These are phyloP conservation scores for Isurus oxyrinchus DNA, from an alignment of 2,113 vertebrate species.

Conservation along the genomic window DNA sequence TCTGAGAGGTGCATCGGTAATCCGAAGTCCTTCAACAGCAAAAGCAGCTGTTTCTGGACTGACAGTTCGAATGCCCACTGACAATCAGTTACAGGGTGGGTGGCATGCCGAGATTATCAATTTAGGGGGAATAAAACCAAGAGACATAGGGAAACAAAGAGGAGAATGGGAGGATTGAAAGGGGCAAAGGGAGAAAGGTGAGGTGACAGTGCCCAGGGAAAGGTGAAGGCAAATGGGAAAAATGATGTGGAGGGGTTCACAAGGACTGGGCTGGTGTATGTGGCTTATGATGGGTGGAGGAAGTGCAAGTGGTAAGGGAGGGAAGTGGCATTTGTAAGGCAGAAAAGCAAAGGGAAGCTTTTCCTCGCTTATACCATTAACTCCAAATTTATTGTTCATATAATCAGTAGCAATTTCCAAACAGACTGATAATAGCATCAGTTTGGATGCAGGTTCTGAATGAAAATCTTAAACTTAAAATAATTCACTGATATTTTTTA, in stretches of 20 bases:
- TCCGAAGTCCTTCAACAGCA: no score
- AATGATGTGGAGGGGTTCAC: not conserved
- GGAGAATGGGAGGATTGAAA: not conserved
- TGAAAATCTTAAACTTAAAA: not conserved
- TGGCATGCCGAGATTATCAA: not conserved
- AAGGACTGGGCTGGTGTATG: not conserved
- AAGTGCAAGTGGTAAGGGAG: not conserved
- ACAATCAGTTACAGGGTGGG: no score
- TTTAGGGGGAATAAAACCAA: not conserved
- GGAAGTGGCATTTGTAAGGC: not conserved
- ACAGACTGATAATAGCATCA: not conserved
- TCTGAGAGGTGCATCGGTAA: no score
- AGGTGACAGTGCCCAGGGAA: no score
- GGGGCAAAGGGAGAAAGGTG: no score
- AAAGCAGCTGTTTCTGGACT: no score
- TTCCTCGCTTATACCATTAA: not conserved
- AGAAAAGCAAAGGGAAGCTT: not conserved
- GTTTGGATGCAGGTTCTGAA: not conserved
- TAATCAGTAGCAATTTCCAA: not conserved
- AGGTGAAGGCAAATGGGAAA: not conserved
- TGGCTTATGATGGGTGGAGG: not conserved
- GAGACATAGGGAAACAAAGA: no score
- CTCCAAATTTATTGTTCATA: not conserved
- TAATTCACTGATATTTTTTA: not conserved
- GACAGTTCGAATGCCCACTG: no score